Percentiles rank a stretch among this genome's conserved stretches.
These are phyloP conservation scores for Varanus komodoensis DNA, from an alignment of 2,113 vertebrate species.

Conservation along the genomic window DNA sequence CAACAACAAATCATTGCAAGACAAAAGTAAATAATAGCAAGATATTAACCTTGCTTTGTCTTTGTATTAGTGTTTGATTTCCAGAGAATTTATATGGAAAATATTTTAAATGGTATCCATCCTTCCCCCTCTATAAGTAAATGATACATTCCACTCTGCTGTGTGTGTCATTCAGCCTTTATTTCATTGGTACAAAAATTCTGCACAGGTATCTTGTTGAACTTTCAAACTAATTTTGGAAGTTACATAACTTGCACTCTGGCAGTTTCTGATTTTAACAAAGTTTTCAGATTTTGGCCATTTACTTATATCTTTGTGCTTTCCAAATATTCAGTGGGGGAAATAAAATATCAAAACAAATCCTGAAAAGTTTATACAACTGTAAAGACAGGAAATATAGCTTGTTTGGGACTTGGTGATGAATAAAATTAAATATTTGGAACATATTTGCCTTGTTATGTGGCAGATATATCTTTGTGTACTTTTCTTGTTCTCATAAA, in stretches of 20 bases:
- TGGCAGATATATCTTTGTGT: not conserved
- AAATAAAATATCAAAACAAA: not conserved
- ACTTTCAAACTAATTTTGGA: not conserved
- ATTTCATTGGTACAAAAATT: not conserved
- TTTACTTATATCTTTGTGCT: not conserved
- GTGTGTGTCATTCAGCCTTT: not conserved
- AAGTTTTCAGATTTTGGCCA: not conserved
- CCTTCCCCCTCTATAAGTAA: not conserved
- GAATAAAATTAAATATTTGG: slow-evolving; percentile 21
- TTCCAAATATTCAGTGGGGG: not conserved
- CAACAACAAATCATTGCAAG: too few species aligned
- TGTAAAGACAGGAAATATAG: accelerated
- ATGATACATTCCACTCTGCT: not conserved
- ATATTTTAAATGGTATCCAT: not conserved
- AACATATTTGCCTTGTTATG: not conserved
- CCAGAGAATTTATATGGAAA: not conserved
- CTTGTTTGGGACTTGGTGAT: not conserved
- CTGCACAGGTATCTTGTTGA: not conserved
- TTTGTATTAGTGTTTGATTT: not conserved
- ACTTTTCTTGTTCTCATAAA: not conserved
- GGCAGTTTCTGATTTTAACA: not conserved
- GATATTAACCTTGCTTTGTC: not conserved
- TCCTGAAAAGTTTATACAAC: not conserved
- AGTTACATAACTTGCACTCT: too few species aligned
- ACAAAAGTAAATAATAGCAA: not conserved